Percentiles rank a stretch among this genome's conserved stretches.
These are phyloP conservation scores for Saccopteryx bilineata DNA, from an alignment of 2,113 vertebrate genomes.

Conservation along the genomic window DNA sequence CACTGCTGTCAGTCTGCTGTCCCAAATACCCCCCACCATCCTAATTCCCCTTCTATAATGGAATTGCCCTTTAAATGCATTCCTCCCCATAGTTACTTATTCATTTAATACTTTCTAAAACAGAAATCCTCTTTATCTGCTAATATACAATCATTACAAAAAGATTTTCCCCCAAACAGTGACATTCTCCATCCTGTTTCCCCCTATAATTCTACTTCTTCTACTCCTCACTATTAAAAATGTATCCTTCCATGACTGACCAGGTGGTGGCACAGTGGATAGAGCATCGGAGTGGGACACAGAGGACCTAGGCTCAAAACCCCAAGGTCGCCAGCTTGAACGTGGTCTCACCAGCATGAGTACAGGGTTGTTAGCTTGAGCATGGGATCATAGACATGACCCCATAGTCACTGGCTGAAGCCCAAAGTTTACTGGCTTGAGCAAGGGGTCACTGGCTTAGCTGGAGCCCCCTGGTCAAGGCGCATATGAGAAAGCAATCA, in stretches of 20 bases:
- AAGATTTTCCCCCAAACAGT: neutral
- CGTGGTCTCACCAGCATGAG: too few relatives aligned
- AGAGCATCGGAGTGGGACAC: too few relatives aligned
- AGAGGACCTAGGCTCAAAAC: too few relatives aligned
- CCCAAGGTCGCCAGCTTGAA: too few relatives aligned
- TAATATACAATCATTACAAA: neutral
- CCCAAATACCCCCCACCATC: neutral
- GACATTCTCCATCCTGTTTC: neutral
- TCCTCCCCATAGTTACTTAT: neutral
- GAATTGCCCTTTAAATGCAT: neutral
- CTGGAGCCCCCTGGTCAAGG: too few relatives aligned
- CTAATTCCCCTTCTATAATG: neutral
- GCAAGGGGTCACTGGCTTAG: too few relatives aligned
- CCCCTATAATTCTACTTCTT: neutral
- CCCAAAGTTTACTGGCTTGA: too few relatives aligned
- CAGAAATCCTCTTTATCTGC: conserved; percentile 2
- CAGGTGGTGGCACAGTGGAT: too few relatives aligned
- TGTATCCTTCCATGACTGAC: neutral
- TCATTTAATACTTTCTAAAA: conserved; percentile 1
- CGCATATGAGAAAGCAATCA: too few relatives aligned
- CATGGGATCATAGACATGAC: too few relatives aligned
- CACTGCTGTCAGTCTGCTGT: neutral
- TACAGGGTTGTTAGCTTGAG: too few relatives aligned
- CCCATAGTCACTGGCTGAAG: too few relatives aligned
- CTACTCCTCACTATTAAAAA: neutral